phyloP scores from a whole-genome alignment of 2,797 vertebrate genomes.

The Cyprinodon diabolis region DNA sequence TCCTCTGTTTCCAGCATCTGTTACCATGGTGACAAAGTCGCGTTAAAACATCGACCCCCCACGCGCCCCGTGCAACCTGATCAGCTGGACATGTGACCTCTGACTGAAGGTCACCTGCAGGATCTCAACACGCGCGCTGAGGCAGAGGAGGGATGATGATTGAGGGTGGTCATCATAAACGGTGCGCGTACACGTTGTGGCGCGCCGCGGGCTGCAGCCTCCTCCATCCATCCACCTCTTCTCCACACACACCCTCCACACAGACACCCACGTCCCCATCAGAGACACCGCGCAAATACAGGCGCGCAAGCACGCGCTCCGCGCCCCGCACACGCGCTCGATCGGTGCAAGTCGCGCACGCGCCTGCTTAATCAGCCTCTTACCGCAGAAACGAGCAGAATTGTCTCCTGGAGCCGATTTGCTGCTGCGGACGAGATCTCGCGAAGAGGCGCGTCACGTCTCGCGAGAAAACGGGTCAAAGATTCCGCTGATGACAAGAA shows the following conservation, averaged over 20 bases:
- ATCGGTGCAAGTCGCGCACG: slow-evolving; percentile 20
- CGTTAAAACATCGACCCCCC: neutral
- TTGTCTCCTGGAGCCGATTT: slow-evolving; percentile 52
- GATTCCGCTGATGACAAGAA: slow-evolving; percentile 48
- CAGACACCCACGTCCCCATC: slow-evolving; percentile 29
- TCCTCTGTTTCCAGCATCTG: too few relatives aligned
- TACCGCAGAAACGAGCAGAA: slow-evolving; percentile 63
- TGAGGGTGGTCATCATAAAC: neutral
- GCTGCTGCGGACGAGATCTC: slow-evolving; percentile 59
- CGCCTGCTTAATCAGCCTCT: slow-evolving; percentile 47
- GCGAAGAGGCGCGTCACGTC: slow-evolving; percentile 47
- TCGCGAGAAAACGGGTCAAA: slow-evolving; percentile 62
- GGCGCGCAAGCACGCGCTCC: slow-evolving; percentile 10
- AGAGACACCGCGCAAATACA: slow-evolving; percentile 1
- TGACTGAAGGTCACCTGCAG: slow-evolving; percentile 55
- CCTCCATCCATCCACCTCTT: slow-evolving; percentile 48
- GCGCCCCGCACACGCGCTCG: neutral
- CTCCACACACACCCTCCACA: slow-evolving; percentile 8
- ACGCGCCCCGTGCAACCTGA: neutral
- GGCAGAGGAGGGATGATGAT: neutral
- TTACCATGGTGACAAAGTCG: too few relatives aligned
- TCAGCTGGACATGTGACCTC: slow-evolving; percentile 34
- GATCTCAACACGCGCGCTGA: neutral
- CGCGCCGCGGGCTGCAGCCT: slow-evolving; percentile 42
- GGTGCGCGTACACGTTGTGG: slow-evolving; percentile 45